A percentile compares a stretch with the other conserved stretches of the same genome.
Conservation (phyloP, 2,797 vertebrate species). For the Megaceryle alcyon region DNA sequence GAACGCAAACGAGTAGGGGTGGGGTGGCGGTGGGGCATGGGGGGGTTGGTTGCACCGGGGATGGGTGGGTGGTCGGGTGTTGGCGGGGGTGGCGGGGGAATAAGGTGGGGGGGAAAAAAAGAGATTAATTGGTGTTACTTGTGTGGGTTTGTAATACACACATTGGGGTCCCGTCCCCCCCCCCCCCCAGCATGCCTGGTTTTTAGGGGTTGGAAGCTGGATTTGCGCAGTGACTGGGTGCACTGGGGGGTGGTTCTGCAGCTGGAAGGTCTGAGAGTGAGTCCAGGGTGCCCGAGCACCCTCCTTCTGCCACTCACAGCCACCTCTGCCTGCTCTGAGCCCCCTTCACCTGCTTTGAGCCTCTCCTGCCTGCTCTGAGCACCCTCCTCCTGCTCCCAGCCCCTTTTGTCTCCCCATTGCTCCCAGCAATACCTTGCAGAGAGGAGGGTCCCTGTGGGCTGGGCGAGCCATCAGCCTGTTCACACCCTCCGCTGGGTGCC, state of each 20-base stretch:
- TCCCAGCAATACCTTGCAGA: fast-evolving
- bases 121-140: not conserved
- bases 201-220: not conserved
- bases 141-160: not conserved
- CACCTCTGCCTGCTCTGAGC: not conserved
- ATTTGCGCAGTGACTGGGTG: fast-evolving
- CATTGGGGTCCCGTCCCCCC: fast-evolving
- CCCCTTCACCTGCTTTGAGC: not conserved
- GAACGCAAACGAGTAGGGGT: too few species aligned
- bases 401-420: not conserved
- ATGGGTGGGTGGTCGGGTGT: too few species aligned
- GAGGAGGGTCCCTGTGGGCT: not conserved
- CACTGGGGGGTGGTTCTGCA: not conserved
- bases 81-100: too few species aligned
- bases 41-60: too few species aligned
- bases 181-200: fast-evolving
- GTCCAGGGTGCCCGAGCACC: fast-evolving
- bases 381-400: fast-evolving
- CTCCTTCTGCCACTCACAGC: fast-evolving
- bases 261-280: not conserved
- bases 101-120: fast-evolving
- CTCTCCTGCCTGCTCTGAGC: not conserved
- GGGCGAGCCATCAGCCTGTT: not conserved
- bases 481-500: not conserved
- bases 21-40: too few species aligned